A percentile compares a stretch with the other conserved stretches of the same genome.
Conservation (phyloP, 2,888 invertebrate genomes). For the Pollenia griseotomentosa region DNA sequence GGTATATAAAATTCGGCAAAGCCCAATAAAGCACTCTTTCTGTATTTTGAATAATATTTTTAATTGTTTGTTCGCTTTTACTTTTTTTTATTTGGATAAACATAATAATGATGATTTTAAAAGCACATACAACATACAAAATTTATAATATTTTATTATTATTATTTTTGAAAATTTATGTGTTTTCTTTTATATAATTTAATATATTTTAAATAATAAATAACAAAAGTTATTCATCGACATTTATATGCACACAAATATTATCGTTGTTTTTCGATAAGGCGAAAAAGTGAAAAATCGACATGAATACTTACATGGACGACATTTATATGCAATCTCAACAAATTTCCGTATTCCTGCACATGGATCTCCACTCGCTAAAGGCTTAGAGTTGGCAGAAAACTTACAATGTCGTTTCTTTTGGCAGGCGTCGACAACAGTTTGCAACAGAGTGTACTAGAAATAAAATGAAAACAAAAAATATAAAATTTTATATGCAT, state of each 20-base stretch:
- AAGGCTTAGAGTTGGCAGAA: conserved; percentile 93
- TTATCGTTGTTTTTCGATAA: conserved; percentile 29
- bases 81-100: no score
- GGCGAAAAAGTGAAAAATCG: background rate
- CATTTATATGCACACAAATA: background rate
- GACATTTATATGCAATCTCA: conserved; percentile 98
- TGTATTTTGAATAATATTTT: no score
- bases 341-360: conserved; percentile 96
- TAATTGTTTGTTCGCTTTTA: no score
- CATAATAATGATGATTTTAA: no score
- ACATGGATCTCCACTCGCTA: conserved; percentile 94
- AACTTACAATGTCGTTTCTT: conserved; percentile 96
- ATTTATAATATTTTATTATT: no score
- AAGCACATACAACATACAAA: no score
- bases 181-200: no score
- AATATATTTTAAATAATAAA: no score
- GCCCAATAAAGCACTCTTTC: no score
- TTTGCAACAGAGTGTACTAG: conserved; percentile 96
- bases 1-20: no score
- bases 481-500: conserved; percentile 19
- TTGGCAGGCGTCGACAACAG: conserved; percentile 96
- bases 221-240: background rate
- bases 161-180: no score
- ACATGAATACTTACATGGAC: conserved; percentile 92
- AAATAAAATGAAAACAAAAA: conserved; percentile 65